Conservation (phyloP, 2,113 vertebrate species). For the Erythrocercus mccallii region DNA sequence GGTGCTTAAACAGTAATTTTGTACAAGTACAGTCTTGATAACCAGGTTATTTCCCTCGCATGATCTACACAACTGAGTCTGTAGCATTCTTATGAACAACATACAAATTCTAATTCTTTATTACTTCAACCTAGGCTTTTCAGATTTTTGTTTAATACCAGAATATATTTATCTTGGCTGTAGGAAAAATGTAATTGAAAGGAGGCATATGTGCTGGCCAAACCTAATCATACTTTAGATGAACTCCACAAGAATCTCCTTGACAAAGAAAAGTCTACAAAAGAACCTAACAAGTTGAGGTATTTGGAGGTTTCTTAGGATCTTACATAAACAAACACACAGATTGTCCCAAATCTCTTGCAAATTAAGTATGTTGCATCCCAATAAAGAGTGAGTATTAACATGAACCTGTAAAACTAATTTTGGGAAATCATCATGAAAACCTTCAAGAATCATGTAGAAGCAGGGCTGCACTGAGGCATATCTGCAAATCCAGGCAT, state of each 20-base stretch:
- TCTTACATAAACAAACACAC: background rate
- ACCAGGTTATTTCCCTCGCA: fast-evolving
- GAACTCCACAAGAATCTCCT: background rate
- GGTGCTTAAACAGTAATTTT: background rate
- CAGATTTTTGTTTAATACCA: background rate
- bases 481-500: background rate
- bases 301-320: background rate
- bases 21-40: background rate
- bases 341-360: background rate
- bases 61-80: background rate
- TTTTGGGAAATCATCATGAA: background rate
- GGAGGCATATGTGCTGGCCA: background rate
- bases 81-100: background rate
- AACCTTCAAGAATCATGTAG: background rate
- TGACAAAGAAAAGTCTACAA: background rate
- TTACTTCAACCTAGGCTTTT: background rate
- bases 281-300: background rate
- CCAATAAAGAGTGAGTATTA: background rate
- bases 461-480: background rate
- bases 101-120: background rate
- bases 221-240: background rate
- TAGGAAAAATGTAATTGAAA: background rate
- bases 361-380: background rate
- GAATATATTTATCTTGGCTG: background rate
- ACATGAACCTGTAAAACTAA: background rate